These are phyloP conservation scores for Drosophila cognata DNA, from an alignment of 2,888 invertebrate species.

Conservation along the genomic window DNA sequence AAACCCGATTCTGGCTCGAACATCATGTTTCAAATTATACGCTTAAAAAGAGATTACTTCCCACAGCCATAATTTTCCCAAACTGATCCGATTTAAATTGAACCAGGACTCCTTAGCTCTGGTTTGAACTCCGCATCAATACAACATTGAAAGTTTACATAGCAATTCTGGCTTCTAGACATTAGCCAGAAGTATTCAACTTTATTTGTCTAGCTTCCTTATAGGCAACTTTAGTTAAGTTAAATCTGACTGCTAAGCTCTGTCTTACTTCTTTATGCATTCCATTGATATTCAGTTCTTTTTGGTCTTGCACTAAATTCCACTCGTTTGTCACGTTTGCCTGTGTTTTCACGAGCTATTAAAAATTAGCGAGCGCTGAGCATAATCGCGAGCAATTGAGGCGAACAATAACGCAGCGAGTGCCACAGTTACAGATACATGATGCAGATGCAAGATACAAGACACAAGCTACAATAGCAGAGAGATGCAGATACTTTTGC, in stretches of 20 bases:
- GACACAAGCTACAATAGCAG: background rate
- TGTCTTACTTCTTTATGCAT: background rate
- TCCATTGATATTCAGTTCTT: constrained; percentile 7
- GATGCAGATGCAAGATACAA: constrained; percentile 24
- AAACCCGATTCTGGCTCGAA: background rate
- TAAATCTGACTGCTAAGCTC: background rate
- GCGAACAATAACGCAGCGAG: constrained; percentile 36
- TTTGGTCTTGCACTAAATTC: constrained; percentile 24
- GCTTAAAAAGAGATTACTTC: too few relatives aligned
- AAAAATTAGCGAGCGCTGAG: constrained; percentile 53
- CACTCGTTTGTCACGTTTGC: constrained; percentile 59
- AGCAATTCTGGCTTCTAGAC: background rate
- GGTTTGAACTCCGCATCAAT: too few relatives aligned
- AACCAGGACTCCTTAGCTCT: too few relatives aligned
- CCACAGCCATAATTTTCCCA: too few relatives aligned
- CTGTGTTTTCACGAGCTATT: constrained; percentile 69
- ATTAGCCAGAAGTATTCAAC: background rate
- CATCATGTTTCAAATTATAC: background rate
- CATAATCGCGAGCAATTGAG: constrained; percentile 66
- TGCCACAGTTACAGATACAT: constrained; percentile 36
- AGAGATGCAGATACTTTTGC: constrained; percentile 35
- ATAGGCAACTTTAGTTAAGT: background rate
- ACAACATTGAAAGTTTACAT: too few relatives aligned
- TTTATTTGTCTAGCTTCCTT: background rate
- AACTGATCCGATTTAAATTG: too few relatives aligned